Evolutionary conservation across 2,113 vertebrate genomes (phyloP).

Genomic region (Numida meleagris): DNA sequence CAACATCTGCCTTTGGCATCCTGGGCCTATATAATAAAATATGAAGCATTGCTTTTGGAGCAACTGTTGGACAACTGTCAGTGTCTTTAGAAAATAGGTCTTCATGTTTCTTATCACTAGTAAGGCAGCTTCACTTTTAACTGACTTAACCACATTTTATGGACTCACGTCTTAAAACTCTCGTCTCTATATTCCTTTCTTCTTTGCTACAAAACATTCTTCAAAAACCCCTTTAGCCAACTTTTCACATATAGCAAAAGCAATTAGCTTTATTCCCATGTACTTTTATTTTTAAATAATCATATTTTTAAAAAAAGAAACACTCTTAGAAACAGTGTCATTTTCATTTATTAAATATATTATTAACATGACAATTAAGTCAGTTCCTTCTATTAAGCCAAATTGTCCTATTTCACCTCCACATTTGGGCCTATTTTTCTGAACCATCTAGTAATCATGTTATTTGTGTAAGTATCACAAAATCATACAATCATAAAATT

Average conservation of each 20-base stretch:
- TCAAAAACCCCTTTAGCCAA: not conserved
- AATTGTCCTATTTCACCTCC: not conserved
- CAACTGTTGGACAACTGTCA: not conserved
- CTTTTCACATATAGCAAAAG: not conserved
- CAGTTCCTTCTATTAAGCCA: not conserved
- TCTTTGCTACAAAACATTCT: fast-evolving
- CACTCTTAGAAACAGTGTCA: fast-evolving
- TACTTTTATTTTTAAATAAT: too few species aligned
- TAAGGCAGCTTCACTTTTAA: not conserved
- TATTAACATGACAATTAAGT: not conserved
- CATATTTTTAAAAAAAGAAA: not conserved
- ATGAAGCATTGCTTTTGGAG: too few species aligned
- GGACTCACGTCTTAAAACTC: not conserved
- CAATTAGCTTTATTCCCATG: not conserved
- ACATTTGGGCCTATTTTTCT: not conserved
- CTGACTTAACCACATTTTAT: too few species aligned
- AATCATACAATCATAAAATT: too few species aligned
- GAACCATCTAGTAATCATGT: not conserved
- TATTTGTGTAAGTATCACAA: not conserved
- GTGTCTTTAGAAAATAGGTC: not conserved
- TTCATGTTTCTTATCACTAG: not conserved
- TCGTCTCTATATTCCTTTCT: fast-evolving
- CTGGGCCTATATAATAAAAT: too few species aligned
- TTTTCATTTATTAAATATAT: not conserved
- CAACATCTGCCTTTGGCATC: too few species aligned